Conservation (phyloP, 2,888 invertebrate genomes). For the Ashinkailepas kermadecensis region DNA sequence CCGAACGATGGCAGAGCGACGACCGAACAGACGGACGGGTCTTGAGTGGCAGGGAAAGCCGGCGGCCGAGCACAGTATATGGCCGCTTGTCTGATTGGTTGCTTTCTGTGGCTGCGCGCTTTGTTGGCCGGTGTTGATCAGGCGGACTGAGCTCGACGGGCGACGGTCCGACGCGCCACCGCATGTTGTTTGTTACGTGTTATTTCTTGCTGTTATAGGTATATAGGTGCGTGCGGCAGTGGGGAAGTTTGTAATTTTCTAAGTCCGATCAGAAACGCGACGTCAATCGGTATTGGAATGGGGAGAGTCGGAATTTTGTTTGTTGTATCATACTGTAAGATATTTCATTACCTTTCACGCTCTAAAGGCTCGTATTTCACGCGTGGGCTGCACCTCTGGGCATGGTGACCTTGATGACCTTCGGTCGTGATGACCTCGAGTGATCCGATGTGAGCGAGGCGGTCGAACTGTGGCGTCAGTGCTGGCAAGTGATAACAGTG, state of each 20-base stretch:
- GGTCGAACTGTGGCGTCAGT: neutral
- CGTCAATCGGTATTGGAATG: neutral
- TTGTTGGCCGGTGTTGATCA: neutral
- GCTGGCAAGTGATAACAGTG: slow-evolving; percentile 14
- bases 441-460: neutral
- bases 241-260: slow-evolving; percentile 11
- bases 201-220: slow-evolving; percentile 19
- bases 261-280: neutral
- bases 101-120: neutral
- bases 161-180: neutral
- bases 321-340: slow-evolving; percentile 14
- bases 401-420: neutral
- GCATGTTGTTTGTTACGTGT: slow-evolving; percentile 10
- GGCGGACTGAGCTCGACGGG: neutral
- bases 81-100: neutral
- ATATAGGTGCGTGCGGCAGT: neutral
- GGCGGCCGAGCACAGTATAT: neutral
- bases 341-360: neutral
- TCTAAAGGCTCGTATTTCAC: neutral
- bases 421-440: neutral
- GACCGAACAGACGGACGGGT: neutral
- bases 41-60: neutral
- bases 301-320: neutral
- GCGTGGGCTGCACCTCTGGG: neutral
- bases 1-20: neutral